These are phyloP conservation scores for Corythaeola cristata DNA, from an alignment of 2,113 vertebrate species.

Conservation along the genomic window DNA sequence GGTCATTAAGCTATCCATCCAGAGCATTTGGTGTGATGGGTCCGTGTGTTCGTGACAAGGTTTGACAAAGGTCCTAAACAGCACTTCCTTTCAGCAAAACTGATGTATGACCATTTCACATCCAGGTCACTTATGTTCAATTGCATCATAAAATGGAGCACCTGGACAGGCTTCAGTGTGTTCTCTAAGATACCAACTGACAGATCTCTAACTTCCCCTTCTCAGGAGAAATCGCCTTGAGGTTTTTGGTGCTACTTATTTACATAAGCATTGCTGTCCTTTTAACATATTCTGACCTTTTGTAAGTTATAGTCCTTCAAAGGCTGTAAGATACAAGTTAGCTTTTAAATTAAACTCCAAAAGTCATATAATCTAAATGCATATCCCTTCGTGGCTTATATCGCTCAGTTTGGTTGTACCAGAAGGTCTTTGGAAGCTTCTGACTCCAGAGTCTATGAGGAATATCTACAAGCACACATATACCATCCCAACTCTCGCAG, in stretches of 20 bases:
- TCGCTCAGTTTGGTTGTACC: not conserved
- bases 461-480: not conserved
- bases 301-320: not conserved
- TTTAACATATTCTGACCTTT: not conserved
- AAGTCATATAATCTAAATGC: not conserved
- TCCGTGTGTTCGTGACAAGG: not conserved
- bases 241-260: not conserved
- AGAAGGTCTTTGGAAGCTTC: not conserved
- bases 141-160: not conserved
- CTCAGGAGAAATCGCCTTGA: not conserved
- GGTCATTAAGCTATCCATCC: not conserved
- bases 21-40: not conserved
- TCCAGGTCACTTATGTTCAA: not conserved
- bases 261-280: not conserved
- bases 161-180: not conserved
- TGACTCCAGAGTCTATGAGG: not conserved
- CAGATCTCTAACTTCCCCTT: not conserved
- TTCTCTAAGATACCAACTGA: accelerated
- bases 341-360: not conserved
- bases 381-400: not conserved
- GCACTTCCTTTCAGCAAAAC: not conserved
- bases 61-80: not conserved
- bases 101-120: not conserved
- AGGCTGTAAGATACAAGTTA: not conserved
- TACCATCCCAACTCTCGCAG: not conserved